Percentiles rank a stretch among this genome's conserved stretches.
Evolutionary conservation across 2,113 vertebrate species (phyloP).

Genomic region (Synodontis membranacea): DNA sequence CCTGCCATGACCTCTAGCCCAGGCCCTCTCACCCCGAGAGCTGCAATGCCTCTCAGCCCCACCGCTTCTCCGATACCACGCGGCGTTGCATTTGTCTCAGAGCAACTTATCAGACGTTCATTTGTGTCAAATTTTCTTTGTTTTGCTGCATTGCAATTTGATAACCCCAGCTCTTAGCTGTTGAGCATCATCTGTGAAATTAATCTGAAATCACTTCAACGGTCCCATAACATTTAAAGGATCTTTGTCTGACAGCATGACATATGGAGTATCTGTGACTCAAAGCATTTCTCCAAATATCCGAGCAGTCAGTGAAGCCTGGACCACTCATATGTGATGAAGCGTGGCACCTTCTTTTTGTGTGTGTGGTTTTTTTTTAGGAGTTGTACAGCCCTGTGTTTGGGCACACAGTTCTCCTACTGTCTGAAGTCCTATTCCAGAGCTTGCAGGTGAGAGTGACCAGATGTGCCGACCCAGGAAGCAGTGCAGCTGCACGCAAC

Average conservation of each 20-base stretch:
- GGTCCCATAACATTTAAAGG: conserved; percentile 1
- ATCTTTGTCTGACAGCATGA: conserved; percentile 11
- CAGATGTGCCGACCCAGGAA: conserved; percentile 71
- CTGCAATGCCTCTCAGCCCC: not conserved
- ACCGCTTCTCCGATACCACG: not conserved
- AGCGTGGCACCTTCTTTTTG: not conserved
- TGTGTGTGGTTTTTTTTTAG: conserved; percentile 59
- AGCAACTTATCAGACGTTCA: not conserved
- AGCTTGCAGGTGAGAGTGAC: conserved; percentile 65
- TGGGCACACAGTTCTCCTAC: conserved; percentile 67
- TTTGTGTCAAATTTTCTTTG: not conserved
- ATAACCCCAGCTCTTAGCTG: conserved; percentile 1
- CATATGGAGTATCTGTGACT: conserved; percentile 16
- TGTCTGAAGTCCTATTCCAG: conserved; percentile 59
- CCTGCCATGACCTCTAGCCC: conserved; percentile 65
- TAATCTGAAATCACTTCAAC: conserved; percentile 40
- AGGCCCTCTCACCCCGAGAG: conserved; percentile 64
- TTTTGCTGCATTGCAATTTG: conserved; percentile 2
- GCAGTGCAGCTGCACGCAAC: conserved; percentile 63
- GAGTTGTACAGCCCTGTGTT: conserved; percentile 60
- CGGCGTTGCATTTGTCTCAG: not conserved
- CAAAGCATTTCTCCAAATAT: conserved; percentile 18
- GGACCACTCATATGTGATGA: not conserved
- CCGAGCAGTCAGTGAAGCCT: not conserved
- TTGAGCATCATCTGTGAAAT: conserved; percentile 30